These are phyloP conservation scores for Caenorhabditis plicata DNA, from an alignment of 2,888 invertebrate genomes.

Conservation along the genomic window DNA sequence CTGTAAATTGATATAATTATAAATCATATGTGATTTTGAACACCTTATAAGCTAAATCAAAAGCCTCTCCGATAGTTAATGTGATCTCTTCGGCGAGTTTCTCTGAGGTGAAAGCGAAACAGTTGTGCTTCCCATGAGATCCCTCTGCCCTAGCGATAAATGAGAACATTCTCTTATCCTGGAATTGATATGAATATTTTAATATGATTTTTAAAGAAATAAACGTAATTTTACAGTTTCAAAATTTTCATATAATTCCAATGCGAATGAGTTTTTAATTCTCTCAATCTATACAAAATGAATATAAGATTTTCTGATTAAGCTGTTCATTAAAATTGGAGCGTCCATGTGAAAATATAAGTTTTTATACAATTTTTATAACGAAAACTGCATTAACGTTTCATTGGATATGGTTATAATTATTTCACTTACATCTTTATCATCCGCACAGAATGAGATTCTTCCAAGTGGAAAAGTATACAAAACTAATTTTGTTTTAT, in stretches of 20 bases:
- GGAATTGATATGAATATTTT: constrained; percentile 3
- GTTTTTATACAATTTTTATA: no score
- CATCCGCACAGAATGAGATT: constrained; percentile 98
- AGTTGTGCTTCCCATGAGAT: constrained; percentile 75
- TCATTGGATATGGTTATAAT: not conserved
- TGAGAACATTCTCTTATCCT: constrained; percentile 90
- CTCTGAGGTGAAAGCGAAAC: constrained; percentile 95
- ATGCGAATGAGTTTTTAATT: not conserved
- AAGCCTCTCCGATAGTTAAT: constrained; percentile 94
- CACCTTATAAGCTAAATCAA: constrained; percentile 85
- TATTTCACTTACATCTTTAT: constrained; percentile 75
- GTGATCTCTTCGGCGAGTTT: constrained; percentile 97
- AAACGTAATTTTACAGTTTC: no score
- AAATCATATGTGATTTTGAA: no score
- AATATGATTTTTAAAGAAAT: no score
- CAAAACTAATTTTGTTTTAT: constrained; percentile 74
- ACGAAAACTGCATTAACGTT: no score
- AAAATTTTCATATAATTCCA: not conserved
- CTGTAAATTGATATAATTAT: constrained; percentile 19
- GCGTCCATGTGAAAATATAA: no score
- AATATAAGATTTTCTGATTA: not conserved
- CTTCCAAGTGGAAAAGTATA: constrained; percentile 94
- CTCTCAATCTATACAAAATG: not conserved
- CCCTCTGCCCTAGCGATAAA: constrained; percentile 80
- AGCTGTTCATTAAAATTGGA: no score